Conservation (phyloP, 2,888 invertebrate species). For the Dermolepida albohirtum region DNA sequence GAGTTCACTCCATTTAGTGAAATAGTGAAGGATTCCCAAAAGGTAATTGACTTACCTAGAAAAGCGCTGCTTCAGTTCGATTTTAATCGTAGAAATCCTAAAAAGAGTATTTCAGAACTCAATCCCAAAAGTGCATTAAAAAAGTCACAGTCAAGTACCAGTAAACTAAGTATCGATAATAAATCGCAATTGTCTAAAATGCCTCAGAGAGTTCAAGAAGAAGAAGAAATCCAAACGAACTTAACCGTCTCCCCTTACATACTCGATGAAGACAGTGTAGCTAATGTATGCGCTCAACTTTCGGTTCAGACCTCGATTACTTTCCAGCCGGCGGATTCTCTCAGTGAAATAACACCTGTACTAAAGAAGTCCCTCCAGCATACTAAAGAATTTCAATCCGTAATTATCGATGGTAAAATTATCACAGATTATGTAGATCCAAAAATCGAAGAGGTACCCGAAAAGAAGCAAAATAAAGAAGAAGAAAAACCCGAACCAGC, state of each 20-base stretch:
- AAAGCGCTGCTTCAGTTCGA: slow-evolving; percentile 45
- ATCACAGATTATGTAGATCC: slow-evolving; percentile 32
- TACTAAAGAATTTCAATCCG: slow-evolving; percentile 39
- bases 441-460: slow-evolving; percentile 10
- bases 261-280: slow-evolving; percentile 51
- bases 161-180: not conserved
- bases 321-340: slow-evolving; percentile 48
- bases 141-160: slow-evolving; percentile 20
- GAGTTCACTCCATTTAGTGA: slow-evolving; percentile 46
- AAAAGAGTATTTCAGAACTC: slow-evolving; percentile 13
- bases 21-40: slow-evolving; percentile 46
- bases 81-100: not conserved
- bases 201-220: slow-evolving; percentile 20
- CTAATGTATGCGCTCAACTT: slow-evolving; percentile 49
- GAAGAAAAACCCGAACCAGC: slow-evolving; percentile 9
- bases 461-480: slow-evolving; percentile 1
- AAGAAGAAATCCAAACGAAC: slow-evolving; percentile 50
- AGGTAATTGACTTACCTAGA: slow-evolving; percentile 47
- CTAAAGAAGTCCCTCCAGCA: slow-evolving; percentile 42
- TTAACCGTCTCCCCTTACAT: slow-evolving; percentile 53
- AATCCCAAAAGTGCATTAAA: slow-evolving; percentile 35
- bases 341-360: slow-evolving; percentile 45
- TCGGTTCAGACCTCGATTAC: slow-evolving; percentile 51
- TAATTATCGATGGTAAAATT: slow-evolving; percentile 39
- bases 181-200: not conserved